A percentile compares a stretch with the other conserved stretches of the same genome.
Evolutionary conservation across 1,140 invertebrate genomes (phyloP).

Genomic region (Zaprionus camerounensis): DNA sequence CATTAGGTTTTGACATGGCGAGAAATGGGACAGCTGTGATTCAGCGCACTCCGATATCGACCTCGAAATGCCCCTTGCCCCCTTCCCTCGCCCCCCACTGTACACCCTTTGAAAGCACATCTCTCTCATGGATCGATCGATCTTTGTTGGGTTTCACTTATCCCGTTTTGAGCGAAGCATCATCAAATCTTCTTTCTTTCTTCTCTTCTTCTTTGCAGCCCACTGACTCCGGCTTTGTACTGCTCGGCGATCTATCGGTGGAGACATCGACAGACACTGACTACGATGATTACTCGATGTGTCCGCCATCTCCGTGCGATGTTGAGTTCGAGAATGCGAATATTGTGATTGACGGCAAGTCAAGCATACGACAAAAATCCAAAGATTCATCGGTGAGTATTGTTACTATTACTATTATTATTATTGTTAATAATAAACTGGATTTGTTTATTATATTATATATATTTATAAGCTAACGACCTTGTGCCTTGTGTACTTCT

Average conservation of each 20-base stretch:
- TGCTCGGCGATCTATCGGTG: conserved; percentile 85
- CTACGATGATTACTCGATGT: conserved; percentile 86
- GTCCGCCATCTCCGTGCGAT: conserved; percentile 91
- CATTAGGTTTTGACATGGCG: conserved; percentile 42
- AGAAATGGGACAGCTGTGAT: conserved; percentile 56
- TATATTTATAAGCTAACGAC: no score
- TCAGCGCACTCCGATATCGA: conserved; percentile 24
- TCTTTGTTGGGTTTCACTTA: conserved; percentile 15
- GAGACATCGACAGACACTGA: conserved; percentile 88
- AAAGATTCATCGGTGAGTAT: conserved; percentile 84
- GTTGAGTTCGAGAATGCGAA: conserved; percentile 95
- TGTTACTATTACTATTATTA: background rate
- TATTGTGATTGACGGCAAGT: conserved; percentile 94
- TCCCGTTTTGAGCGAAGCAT: conserved; percentile 4
- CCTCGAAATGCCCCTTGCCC: conserved; percentile 3
- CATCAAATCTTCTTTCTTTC: background rate
- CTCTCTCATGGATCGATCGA: background rate
- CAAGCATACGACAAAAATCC: conserved; percentile 89
- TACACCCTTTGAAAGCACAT: background rate
- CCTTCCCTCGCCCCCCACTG: background rate
- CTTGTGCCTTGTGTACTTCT: no score
- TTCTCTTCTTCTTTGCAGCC: conserved; percentile 84
- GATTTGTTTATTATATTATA: no score
- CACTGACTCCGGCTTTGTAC: conserved; percentile 88
- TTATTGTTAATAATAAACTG: no score